Evolutionary conservation across 2,888 invertebrate genomes (phyloP).

Genomic region (Synergus japonicus): DNA sequence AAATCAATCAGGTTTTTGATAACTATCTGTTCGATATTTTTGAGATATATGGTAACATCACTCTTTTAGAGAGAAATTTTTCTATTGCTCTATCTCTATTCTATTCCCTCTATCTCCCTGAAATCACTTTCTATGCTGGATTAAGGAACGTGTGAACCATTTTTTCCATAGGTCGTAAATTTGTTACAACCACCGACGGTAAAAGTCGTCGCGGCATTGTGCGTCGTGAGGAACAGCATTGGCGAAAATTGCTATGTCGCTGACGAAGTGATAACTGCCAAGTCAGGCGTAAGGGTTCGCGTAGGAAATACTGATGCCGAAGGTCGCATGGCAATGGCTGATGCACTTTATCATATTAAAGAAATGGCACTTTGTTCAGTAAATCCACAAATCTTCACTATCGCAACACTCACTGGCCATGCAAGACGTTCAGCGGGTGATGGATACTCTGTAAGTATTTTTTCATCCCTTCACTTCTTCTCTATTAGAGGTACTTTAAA

Average conservation of each 20-base stretch:
- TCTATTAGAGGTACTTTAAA: neutral
- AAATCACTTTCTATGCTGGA: too few relatives aligned
- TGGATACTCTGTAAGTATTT: constrained; percentile 83
- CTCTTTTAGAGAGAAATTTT: too few relatives aligned
- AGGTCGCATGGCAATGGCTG: constrained; percentile 93
- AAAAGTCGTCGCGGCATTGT: constrained; percentile 89
- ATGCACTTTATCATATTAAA: constrained; percentile 88
- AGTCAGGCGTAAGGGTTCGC: constrained; percentile 90
- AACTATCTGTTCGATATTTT: too few relatives aligned
- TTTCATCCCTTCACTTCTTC: constrained; percentile 40
- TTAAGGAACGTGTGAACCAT: neutral
- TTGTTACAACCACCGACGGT: constrained; percentile 84
- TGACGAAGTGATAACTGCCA: constrained; percentile 92
- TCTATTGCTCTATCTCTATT: too few relatives aligned
- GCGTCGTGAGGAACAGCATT: constrained; percentile 93
- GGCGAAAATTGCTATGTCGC: constrained; percentile 93
- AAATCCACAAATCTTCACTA: constrained; percentile 91
- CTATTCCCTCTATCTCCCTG: too few relatives aligned
- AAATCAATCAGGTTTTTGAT: too few relatives aligned
- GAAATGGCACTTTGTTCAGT: constrained; percentile 84
- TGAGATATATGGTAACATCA: too few relatives aligned
- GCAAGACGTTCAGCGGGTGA: constrained; percentile 84
- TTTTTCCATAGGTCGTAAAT: constrained; percentile 80
- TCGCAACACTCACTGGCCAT: constrained; percentile 95
- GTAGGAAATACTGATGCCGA: constrained; percentile 98